Evolutionary conservation across 2,888 invertebrate species (phyloP), one percentile per base, ranked within the genome.

Genomic region (Omphaloscelis lunosa): DNA sequence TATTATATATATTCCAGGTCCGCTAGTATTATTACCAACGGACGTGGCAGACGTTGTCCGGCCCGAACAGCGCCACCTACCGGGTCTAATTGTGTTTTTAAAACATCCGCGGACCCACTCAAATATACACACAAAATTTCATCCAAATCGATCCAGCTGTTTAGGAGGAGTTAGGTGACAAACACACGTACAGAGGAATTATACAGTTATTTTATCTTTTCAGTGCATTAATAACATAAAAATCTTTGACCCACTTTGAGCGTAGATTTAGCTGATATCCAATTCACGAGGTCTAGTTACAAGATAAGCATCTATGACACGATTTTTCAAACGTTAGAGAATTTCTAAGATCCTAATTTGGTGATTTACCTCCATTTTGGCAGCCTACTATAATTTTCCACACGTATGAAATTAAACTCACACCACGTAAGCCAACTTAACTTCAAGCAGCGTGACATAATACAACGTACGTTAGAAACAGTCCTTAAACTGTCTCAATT

Each of bases 401-500:
- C 20, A n/a, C 11, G 12, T 61, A 27, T 61, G 17, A 53, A 61
- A 81, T 48, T 62, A 62, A 77, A 81, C 53, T 53, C 15, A 73
- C 11, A 27, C 23, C 5, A 76, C 27, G 53, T 27, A 61, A 53
- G 11, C 15, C 7, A 68, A 77, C 82, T 45, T 12, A 78, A 83
- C 53, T 58, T 12, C 62, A 77, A 83, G n/a, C n/a, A 63, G 5
- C 68, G 51, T 68, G 78, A 63, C 56, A 51, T 83, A 83, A 83
- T 63, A 53, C 62, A 83, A 63, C 27, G 23, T 7, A 65, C n/a
- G 61, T 71, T 84, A 45, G 45, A 51, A 48, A 61, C 67, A 65
- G 27, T 41, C 51, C 65, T 63, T 81, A 77, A 83, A 78, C 78
- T 72, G 74, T 79, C 86, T 79, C 74, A 75, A 83, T 83, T 79